phyloP scores from a whole-genome alignment of 2,113 vertebrate genomes.

The Microtus oregoni region DNA sequence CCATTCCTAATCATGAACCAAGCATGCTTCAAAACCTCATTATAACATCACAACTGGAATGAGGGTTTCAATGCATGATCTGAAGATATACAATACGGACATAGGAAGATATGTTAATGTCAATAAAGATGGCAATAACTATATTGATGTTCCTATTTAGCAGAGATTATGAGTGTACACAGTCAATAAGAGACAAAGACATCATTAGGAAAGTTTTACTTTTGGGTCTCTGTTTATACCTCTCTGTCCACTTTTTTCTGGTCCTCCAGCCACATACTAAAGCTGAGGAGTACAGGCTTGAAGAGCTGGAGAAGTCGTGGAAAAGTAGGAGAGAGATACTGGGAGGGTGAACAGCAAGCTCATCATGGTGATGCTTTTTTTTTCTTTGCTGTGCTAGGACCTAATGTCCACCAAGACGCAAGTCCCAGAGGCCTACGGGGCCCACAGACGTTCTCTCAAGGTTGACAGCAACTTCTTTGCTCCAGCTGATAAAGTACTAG shows the following conservation, averaged over 20 bases:
- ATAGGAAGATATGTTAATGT: neutral
- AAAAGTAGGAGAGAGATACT: too few species aligned
- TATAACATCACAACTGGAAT: neutral
- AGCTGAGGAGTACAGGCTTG: neutral
- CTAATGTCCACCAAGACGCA: fast-evolving
- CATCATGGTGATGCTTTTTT: fast-evolving
- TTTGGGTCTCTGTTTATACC: fast-evolving
- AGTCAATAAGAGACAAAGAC: neutral
- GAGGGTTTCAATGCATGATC: too few species aligned
- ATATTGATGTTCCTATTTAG: fast-evolving
- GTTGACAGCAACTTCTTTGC: neutral
- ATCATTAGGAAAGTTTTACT: neutral
- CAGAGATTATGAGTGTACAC: neutral
- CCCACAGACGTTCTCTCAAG: neutral
- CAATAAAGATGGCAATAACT: fast-evolving
- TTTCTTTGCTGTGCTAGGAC: neutral
- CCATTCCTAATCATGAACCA: neutral
- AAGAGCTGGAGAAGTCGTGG: neutral
- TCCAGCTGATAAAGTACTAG: neutral
- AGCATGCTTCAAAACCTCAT: neutral
- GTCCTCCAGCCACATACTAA: neutral
- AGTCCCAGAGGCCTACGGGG: neutral
- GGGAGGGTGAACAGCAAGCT: fast-evolving
- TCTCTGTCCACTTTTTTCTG: neutral
- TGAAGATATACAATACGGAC: too few species aligned